Evolutionary conservation across 2,797 vertebrate genomes (phyloP), one percentile per base, ranked within the genome.

Genomic region (Enteromius radiatus): DNA sequence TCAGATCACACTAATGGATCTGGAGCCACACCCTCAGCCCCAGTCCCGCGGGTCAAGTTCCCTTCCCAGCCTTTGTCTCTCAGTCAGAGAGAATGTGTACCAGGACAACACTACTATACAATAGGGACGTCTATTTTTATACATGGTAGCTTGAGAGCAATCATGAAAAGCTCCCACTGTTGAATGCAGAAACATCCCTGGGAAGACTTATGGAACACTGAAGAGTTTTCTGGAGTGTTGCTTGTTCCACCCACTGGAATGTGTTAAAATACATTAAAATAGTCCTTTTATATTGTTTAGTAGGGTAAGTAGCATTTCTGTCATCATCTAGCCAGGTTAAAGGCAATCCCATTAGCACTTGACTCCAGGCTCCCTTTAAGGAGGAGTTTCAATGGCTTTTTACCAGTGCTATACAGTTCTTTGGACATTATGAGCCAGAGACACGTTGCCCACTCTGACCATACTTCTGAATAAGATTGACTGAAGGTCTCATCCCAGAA

Each of bases 1-100:
- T 87, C 88, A 87, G 80, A 87, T 87, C 84, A 85, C 78, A 61
- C 81, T 89, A 87, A 89, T 86, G 88, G 88, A 91, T 91, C 90
- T 90, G 89, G 90, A 90, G 87, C 90, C 88, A 85, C 84, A 84
- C 85, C 68, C 79, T 88, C 84, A 78, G 84, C 78, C 67, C 70
- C 19, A 41, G 86, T 86, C 87, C 87, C 84, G 49, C 14, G 78
- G 84, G 87, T 84, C 59, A 43, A 85, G 81, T 78, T 80, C 65
- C 43, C 77, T 76, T 81, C 78, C 7, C 64, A 84, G 67, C 70
- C 56, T 85, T 70, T 78, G 80, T 78, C 74, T 86, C 80, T 84
- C 52, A 75, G 74, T 49, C 74, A 41, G 41, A 73, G 83, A 67
- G 54, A 75, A 82, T 86, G 80, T 76, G 78, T 54, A 84, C 76